phyloP scores from a whole-genome alignment of 2,888 invertebrate species.

The Atethmia centrago region DNA sequence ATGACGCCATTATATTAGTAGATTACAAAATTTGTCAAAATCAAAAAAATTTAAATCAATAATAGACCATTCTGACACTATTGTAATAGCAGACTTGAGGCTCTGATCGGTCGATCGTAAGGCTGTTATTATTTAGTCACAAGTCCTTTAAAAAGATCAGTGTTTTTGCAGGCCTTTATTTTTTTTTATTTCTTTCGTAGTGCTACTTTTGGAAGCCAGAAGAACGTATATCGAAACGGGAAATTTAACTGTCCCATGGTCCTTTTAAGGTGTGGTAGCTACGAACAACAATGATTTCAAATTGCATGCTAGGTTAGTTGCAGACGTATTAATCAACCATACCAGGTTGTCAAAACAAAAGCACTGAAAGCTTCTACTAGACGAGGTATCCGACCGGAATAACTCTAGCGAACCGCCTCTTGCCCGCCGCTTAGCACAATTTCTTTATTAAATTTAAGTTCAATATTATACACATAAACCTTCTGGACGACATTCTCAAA shows the following conservation, averaged over 20 bases:
- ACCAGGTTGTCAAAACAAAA: not conserved
- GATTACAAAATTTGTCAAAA: too few relatives aligned
- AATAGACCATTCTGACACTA: too few relatives aligned
- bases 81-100: too few relatives aligned
- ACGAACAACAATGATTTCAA: not conserved
- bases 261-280: not conserved
- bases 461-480: not conserved
- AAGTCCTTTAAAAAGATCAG: not conserved
- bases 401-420: too few relatives aligned
- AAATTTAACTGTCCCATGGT: not conserved
- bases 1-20: too few relatives aligned
- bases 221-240: not conserved
- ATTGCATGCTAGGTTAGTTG: slow-evolving; percentile 6
- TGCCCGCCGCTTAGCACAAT: too few relatives aligned
- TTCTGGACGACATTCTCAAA: too few relatives aligned
- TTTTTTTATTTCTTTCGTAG: not conserved
- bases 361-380: too few relatives aligned
- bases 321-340: not conserved
- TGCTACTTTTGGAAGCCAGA: not conserved
- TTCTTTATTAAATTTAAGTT: not conserved
- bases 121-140: too few relatives aligned
- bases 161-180: not conserved
- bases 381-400: too few relatives aligned
- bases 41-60: too few relatives aligned
- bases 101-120: too few relatives aligned